These are phyloP conservation scores for Xenopus petersii DNA, from an alignment of 2,797 vertebrate genomes.

Conservation along the genomic window DNA sequence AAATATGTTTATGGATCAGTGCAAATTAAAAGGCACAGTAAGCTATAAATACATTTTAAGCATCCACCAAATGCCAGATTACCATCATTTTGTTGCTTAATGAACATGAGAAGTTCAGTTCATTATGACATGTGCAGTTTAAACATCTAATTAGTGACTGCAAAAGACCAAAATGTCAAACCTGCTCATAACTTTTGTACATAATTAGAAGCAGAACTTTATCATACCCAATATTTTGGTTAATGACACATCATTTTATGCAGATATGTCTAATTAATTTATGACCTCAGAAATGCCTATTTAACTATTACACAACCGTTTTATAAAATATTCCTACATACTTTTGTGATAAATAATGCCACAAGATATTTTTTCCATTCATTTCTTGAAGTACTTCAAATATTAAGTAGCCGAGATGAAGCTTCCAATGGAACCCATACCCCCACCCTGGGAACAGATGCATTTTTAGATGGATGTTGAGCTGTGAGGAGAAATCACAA, in stretches of 20 bases:
- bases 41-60: conserved; percentile 37
- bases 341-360: no score
- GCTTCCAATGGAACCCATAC: no score
- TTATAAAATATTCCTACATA: no score
- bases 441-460: no score
- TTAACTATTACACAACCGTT: no score
- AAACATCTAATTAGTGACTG: conserved; percentile 46
- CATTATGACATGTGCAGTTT: conserved; percentile 33
- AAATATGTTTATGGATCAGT: conserved; percentile 29
- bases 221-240: conserved; percentile 14
- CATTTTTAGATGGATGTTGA: no score
- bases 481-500: no score
- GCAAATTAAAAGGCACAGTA: conserved; percentile 17
- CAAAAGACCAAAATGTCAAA: conserved; percentile 47
- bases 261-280: conserved; percentile 30
- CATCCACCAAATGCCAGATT: conserved; percentile 40
- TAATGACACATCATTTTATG: conserved; percentile 28
- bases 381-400: no score
- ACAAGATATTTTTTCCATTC: no score
- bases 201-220: conserved; percentile 44
- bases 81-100: conserved; percentile 51
- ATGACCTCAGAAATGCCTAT: conserved; percentile 8
- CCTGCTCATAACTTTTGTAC: conserved; percentile 40
- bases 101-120: conserved; percentile 52
- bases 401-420: no score